Percentiles rank a stretch among this genome's conserved stretches.
Evolutionary conservation across 2,888 invertebrate species (phyloP).

Genomic region (Nemapogon koenigi): DNA sequence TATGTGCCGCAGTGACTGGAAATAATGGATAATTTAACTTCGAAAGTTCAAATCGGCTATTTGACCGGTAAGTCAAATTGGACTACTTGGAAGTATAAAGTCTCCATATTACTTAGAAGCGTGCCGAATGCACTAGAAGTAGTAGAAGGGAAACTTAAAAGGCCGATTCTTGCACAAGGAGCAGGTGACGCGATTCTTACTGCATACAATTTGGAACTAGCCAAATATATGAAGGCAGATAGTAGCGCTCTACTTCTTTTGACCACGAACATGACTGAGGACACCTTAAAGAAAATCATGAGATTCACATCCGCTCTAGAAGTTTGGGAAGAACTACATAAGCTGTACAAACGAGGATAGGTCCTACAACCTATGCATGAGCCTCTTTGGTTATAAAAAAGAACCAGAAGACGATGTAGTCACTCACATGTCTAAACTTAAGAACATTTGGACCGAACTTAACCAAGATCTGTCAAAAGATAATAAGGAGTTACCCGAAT

Average conservation of each 20-base stretch:
- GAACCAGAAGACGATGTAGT: constrained; percentile 1
- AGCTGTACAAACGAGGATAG: not conserved
- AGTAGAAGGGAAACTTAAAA: not conserved
- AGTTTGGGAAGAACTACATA: constrained; percentile 3
- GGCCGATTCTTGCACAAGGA: not conserved
- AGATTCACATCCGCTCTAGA: not conserved
- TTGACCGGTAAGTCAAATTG: too few species aligned
- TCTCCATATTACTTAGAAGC: too few species aligned
- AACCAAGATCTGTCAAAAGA: constrained; percentile 1
- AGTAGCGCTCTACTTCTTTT: not conserved
- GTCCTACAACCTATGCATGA: constrained; percentile 5
- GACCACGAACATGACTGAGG: constrained; percentile 1
- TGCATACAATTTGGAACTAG: not conserved
- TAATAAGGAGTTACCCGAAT: constrained; percentile 6
- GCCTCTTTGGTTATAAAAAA: constrained; percentile 4
- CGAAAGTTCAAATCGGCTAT: too few species aligned
- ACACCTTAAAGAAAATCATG: constrained; percentile 6
- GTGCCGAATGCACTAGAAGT: too few species aligned
- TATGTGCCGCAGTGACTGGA: too few species aligned
- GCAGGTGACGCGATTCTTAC: not conserved
- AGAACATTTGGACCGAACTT: not conserved
- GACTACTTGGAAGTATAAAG: too few species aligned
- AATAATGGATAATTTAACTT: too few species aligned
- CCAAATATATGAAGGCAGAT: constrained; percentile 3
- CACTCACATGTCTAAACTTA: constrained; percentile 1